Conservation (phyloP, 2,113 vertebrate genomes). For the Agelaius phoeniceus region DNA sequence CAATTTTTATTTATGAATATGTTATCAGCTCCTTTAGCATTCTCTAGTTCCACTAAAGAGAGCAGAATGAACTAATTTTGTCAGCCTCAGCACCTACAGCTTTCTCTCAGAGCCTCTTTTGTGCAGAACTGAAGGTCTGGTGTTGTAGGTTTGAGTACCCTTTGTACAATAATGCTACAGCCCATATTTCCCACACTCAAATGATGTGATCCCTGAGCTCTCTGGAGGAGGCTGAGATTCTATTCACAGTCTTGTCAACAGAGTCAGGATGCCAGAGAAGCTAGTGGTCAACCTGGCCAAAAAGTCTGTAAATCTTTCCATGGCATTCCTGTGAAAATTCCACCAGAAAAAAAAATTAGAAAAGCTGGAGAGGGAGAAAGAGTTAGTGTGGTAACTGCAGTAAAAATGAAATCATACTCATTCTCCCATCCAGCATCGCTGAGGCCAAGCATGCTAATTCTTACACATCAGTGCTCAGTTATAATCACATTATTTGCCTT, state of each 20-base stretch:
- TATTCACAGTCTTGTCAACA: not conserved
- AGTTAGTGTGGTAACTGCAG: not conserved
- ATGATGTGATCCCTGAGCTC: not conserved
- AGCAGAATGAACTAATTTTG: not conserved
- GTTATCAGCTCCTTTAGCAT: not conserved
- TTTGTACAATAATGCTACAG: not conserved
- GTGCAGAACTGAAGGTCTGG: not conserved
- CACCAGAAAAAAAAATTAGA: not conserved
- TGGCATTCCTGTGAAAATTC: not conserved
- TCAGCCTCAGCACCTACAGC: not conserved
- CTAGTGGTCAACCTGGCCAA: conserved; percentile 8
- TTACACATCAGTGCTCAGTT: conserved; percentile 69
- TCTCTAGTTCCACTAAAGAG: not conserved
- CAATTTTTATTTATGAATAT: not conserved
- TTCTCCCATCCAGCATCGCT: conserved; percentile 32
- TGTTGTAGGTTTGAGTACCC: not conserved
- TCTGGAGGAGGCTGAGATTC: not conserved
- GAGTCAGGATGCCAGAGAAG: not conserved
- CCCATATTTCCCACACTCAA: not conserved
- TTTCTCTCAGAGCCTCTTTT: not conserved
- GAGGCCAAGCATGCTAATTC: conserved; percentile 58
- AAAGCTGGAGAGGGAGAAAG: not conserved
- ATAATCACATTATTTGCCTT: conserved; percentile 73
- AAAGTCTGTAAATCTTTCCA: conserved; percentile 12
- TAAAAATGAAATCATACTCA: conserved; percentile 52